phyloP scores from a whole-genome alignment of 53 echinoderm and acorn worm genomes.

The Antedon mediterranea region DNA sequence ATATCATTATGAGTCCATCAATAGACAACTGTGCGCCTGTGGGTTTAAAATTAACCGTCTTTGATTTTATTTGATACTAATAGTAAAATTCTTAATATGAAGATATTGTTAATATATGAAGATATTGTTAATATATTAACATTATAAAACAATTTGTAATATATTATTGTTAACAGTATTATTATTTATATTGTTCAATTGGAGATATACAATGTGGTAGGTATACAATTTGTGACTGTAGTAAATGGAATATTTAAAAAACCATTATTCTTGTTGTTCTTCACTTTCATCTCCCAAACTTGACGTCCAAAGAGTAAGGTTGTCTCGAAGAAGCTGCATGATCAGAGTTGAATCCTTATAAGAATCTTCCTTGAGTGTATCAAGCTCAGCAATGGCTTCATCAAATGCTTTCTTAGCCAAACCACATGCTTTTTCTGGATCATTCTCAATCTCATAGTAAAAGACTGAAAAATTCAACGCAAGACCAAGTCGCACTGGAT shows the following conservation, averaged over 20 bases:
- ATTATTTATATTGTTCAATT: too few relatives aligned
- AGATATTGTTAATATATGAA: too few relatives aligned
- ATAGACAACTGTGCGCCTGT: too few relatives aligned
- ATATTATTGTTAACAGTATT: too few relatives aligned
- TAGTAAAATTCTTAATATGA: too few relatives aligned
- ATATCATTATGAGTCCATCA: too few relatives aligned
- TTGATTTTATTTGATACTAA: too few relatives aligned
- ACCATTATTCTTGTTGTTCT: not conserved
- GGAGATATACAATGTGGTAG: too few relatives aligned
- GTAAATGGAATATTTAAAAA: not conserved
- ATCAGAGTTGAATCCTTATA: slow-evolving; percentile 56
- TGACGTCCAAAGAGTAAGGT: slow-evolving; percentile 49
- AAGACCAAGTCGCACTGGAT: slow-evolving; percentile 32
- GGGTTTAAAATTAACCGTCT: too few relatives aligned
- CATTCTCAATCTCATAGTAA: slow-evolving; percentile 36
- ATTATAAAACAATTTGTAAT: too few relatives aligned
- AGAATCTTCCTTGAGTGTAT: slow-evolving; percentile 17
- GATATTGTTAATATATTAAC: too few relatives aligned
- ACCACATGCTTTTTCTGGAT: slow-evolving; percentile 18
- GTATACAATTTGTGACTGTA: too few relatives aligned
- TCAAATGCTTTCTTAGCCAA: slow-evolving; percentile 44
- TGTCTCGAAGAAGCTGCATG: slow-evolving; percentile 44
- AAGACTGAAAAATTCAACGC: slow-evolving; percentile 47
- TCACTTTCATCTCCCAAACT: slow-evolving; percentile 2
- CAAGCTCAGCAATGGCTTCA: slow-evolving; percentile 23